Evolutionary conservation across 2,113 vertebrate genomes (phyloP).

Genomic region (Melanotaenia duboulayi): DNA sequence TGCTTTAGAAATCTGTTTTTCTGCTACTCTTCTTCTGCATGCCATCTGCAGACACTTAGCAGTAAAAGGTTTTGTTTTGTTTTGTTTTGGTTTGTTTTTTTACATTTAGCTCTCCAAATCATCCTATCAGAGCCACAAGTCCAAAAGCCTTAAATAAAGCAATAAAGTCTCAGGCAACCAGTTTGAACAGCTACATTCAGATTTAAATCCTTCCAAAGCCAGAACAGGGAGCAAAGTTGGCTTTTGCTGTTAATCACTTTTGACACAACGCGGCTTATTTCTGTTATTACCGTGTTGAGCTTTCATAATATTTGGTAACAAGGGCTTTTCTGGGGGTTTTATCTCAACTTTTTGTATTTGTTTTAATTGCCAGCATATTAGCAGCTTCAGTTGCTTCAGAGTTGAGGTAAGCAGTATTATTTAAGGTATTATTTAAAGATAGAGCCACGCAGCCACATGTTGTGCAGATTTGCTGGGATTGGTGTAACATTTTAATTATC

Average conservation of each 20-base stretch:
- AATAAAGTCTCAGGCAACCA: slow-evolving; percentile 2
- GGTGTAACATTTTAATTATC: too few relatives aligned
- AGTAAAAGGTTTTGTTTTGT: not conserved
- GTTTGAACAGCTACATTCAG: slow-evolving; percentile 37
- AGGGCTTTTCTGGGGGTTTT: slow-evolving; percentile 14
- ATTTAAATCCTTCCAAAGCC: slow-evolving; percentile 35
- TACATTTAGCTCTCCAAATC: too few relatives aligned
- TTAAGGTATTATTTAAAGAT: not conserved
- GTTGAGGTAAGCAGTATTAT: not conserved
- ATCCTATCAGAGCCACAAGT: slow-evolving; percentile 19
- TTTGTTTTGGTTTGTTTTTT: too few relatives aligned
- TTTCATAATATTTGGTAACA: slow-evolving; percentile 47
- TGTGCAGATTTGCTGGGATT: too few relatives aligned
- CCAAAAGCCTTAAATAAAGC: slow-evolving; percentile 49
- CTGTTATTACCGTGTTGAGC: not conserved
- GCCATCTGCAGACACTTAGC: not conserved
- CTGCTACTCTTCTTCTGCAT: too few relatives aligned
- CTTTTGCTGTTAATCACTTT: slow-evolving; percentile 37
- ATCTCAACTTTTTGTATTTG: slow-evolving; percentile 15
- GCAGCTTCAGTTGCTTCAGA: not conserved
- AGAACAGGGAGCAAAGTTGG: slow-evolving; percentile 38
- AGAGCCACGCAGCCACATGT: too few relatives aligned
- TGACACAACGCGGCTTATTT: slow-evolving; percentile 41
- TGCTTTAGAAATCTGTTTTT: too few relatives aligned
- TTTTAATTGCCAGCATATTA: not conserved